Percentiles rank a stretch among this genome's conserved stretches.
phyloP scores from a whole-genome alignment of 2,888 invertebrate genomes.

The Drosophila neutralis region DNA sequence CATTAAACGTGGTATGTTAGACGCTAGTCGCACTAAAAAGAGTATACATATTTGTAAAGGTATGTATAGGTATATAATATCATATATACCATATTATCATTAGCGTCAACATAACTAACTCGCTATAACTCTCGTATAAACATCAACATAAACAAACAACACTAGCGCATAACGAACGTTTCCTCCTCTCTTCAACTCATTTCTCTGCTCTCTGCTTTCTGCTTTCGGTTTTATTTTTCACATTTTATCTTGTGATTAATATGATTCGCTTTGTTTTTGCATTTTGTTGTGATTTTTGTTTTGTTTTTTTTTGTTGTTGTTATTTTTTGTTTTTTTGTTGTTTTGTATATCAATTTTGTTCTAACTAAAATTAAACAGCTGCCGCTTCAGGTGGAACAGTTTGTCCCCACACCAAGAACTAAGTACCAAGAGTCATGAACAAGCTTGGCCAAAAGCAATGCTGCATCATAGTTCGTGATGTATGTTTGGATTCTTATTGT shows the following conservation, averaged over 20 bases:
- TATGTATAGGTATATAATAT: conserved; percentile 5
- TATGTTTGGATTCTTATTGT: conserved; percentile 1
- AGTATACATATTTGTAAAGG: conserved; percentile 24
- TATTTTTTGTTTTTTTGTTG: conserved; percentile 2
- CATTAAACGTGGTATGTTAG: conserved; percentile 36
- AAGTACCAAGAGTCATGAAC: conserved; percentile 24
- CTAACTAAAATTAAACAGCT: conserved; percentile 78
- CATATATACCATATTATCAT: conserved; percentile 51
- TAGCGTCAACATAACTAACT: conserved; percentile 77
- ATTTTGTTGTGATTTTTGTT: conserved; percentile 4
- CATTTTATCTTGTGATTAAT: conserved; percentile 38
- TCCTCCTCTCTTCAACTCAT: conserved; percentile 5
- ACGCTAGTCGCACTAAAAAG: conserved; percentile 52
- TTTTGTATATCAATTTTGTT: conserved; percentile 66
- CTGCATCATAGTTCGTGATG: neutral
- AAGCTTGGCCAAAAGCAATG: conserved; percentile 17
- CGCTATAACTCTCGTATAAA: conserved; percentile 75
- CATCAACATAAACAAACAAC: conserved; percentile 79
- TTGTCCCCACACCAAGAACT: conserved; percentile 22
- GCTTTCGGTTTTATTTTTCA: conserved; percentile 15
- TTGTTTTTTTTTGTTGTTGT: neutral
- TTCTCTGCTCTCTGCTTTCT: neutral
- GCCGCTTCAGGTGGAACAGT: conserved; percentile 40
- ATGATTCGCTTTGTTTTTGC: conserved; percentile 36
- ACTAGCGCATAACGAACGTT: conserved; percentile 72